Evolutionary conservation across 2,797 vertebrate species (phyloP).

Genomic region (Squalus acanthias): DNA sequence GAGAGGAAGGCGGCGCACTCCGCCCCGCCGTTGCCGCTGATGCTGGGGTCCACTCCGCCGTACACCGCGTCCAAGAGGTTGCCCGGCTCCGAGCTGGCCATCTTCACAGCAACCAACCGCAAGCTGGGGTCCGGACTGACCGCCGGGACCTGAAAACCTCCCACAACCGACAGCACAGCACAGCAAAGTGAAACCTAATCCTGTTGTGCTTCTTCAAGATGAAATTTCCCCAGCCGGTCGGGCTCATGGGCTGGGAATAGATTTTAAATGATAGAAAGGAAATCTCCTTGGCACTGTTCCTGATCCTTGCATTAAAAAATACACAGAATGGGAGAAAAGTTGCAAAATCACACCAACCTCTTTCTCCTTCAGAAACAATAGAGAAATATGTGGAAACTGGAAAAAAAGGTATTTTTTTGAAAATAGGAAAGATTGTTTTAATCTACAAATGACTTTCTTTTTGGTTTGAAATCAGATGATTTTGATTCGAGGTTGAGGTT

Average conservation of each 20-base stretch:
- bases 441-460: no score
- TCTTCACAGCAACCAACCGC: neutral
- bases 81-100: neutral
- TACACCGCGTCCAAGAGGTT: neutral
- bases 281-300: no score
- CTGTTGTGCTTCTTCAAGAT: neutral
- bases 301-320: no score
- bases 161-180: neutral
- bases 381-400: no score
- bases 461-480: no score
- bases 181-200: neutral
- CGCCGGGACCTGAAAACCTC: neutral
- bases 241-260: neutral
- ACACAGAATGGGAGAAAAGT: no score
- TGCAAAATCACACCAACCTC: no score
- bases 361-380: no score
- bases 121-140: neutral
- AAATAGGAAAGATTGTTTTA: no score
- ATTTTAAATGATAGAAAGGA: no score
- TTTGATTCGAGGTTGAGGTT: no score
- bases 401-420: no score
- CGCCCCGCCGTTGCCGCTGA: constrained; percentile 34
- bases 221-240: neutral
- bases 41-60: constrained; percentile 34
- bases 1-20: constrained; percentile 35